Evolutionary conservation across 2,888 invertebrate species (phyloP).

Genomic region (Cristatella mucedo): DNA sequence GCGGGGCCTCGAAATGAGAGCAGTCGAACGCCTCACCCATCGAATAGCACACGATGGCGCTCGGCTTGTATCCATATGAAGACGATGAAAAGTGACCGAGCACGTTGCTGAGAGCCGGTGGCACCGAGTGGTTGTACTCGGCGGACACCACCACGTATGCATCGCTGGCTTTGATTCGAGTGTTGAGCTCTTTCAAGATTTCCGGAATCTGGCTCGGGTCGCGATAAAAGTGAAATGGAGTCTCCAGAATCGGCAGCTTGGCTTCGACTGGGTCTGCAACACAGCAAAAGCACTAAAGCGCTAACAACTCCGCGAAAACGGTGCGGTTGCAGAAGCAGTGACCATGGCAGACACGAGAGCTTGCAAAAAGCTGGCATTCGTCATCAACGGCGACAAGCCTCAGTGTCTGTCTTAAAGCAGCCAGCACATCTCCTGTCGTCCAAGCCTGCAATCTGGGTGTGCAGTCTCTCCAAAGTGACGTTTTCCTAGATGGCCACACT

Average conservation of each 20-base stretch:
- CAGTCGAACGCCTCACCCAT: no score
- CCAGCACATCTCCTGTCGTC: no score
- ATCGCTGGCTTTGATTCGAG: conserved; percentile 27
- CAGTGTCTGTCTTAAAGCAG: no score
- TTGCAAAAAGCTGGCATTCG: no score
- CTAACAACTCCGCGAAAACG: neutral
- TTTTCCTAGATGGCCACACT: no score
- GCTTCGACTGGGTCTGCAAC: conserved; percentile 35
- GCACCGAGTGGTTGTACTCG: conserved; percentile 37
- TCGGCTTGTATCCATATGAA: conserved; percentile 31
- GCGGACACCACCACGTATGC: conserved; percentile 38
- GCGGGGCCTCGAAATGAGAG: no score
- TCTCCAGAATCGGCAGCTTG: conserved; percentile 23
- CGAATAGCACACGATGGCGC: conserved; percentile 31
- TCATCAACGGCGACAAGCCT: no score
- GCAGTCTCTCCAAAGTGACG: no score
- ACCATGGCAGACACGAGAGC: no score
- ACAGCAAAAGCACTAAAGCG: conserved; percentile 1
- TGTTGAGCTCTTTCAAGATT: conserved; percentile 16
- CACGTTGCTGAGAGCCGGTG: conserved; percentile 40
- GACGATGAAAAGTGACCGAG: conserved; percentile 39
- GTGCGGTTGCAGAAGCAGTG: no score
- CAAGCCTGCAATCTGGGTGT: no score
- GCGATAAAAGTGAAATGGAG: conserved; percentile 20
- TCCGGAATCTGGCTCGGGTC: conserved; percentile 16